Conservation (phyloP, 2,888 invertebrate species). For the Caradrina kadenii region DNA sequence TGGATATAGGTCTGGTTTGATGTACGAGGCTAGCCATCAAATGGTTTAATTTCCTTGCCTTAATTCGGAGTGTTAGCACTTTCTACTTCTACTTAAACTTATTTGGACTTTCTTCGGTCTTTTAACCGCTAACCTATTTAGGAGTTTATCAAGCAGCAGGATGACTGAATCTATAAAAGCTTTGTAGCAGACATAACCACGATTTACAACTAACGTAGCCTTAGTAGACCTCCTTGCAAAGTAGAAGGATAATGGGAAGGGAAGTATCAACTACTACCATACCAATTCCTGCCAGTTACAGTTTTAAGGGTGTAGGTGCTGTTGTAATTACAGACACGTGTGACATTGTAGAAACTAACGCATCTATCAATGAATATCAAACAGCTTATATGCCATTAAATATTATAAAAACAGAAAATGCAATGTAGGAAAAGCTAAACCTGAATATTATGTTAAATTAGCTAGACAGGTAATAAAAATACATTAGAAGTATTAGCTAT, state of each 20-base stretch:
- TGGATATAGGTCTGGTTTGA: constrained; percentile 45
- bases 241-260: too few species aligned
- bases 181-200: neutral
- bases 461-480: neutral
- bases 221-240: too few species aligned
- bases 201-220: neutral
- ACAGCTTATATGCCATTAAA: too few species aligned
- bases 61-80: constrained; percentile 33
- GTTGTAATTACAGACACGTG: neutral
- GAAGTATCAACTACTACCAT: too few species aligned
- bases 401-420: too few species aligned
- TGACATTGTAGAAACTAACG: neutral
- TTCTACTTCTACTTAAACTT: constrained; percentile 25
- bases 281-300: too few species aligned
- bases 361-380: too few species aligned
- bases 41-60: constrained; percentile 40
- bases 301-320: too few species aligned
- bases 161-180: neutral
- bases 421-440: too few species aligned
- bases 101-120: neutral
- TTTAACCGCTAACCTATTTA: constrained; percentile 17
- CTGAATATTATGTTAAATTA: too few species aligned
- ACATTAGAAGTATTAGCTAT: neutral
- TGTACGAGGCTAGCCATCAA: constrained; percentile 18
- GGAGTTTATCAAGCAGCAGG: neutral